Conservation (phyloP, 1,140 invertebrate genomes). For the Venustaconcha ellipsiformis region DNA sequence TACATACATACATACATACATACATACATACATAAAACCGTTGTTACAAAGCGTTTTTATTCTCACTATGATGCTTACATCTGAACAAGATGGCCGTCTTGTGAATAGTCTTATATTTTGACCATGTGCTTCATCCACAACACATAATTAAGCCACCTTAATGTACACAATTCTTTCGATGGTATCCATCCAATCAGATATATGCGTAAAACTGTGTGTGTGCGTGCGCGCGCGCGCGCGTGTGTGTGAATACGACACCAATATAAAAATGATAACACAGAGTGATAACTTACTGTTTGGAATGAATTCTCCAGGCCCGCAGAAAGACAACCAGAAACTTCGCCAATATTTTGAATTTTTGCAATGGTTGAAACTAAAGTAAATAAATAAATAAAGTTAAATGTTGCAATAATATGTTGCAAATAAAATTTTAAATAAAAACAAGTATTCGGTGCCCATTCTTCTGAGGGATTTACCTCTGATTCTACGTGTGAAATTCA, state of each 20-base stretch:
- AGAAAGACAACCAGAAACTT: slow-evolving; percentile 44
- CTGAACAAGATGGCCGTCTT: too few species aligned
- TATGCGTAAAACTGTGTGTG: background rate
- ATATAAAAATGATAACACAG: too few species aligned
- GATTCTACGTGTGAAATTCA: too few species aligned
- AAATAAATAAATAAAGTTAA: slow-evolving; percentile 6
- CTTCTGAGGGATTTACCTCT: too few species aligned
- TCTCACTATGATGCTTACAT: too few species aligned
- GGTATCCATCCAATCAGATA: background rate
- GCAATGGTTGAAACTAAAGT: slow-evolving; percentile 25
- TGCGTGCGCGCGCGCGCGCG: background rate
- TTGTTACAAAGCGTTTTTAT: too few species aligned
- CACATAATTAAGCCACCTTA: background rate
- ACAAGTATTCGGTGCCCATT: too few species aligned
- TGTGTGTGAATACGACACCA: background rate
- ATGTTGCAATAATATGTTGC: background rate
- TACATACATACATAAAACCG: too few species aligned
- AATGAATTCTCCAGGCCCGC: slow-evolving; percentile 47
- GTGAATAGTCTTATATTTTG: too few species aligned
- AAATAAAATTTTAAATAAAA: too few species aligned
- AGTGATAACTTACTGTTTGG: slow-evolving; percentile 37
- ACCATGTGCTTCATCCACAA: background rate
- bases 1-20: slow-evolving; percentile 19
- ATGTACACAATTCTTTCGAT: background rate
- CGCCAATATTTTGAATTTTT: slow-evolving; percentile 33